phyloP scores from a whole-genome alignment of 2,113 vertebrate genomes.

The Solea senegalensis region DNA sequence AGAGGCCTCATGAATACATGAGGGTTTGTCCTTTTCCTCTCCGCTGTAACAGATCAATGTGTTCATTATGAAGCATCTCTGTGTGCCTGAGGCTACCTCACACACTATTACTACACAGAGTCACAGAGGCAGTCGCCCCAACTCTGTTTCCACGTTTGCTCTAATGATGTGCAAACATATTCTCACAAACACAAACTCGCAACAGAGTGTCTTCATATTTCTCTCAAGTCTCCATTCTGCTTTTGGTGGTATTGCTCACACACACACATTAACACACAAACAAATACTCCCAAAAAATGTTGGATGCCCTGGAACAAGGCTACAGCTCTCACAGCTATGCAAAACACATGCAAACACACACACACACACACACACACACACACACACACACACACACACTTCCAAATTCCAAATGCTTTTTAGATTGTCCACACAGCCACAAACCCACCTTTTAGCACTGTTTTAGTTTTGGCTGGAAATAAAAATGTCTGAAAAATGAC shows the following conservation, averaged over 20 bases:
- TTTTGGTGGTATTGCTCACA: slow-evolving; percentile 12
- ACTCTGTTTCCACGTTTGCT: slow-evolving; percentile 17
- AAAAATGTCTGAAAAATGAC: slow-evolving; percentile 7
- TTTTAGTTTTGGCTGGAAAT: slow-evolving; percentile 3
- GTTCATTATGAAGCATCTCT: slow-evolving; percentile 67
- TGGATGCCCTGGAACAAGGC: slow-evolving; percentile 48
- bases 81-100: slow-evolving; percentile 51
- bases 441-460: background rate
- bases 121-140: background rate
- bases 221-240: slow-evolving; percentile 14
- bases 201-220: slow-evolving; percentile 7
- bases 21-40: slow-evolving; percentile 53
- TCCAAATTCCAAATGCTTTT: slow-evolving; percentile 10
- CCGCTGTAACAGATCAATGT: slow-evolving; percentile 68
- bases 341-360: background rate
- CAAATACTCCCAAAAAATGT: slow-evolving; percentile 8
- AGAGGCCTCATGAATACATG: slow-evolving; percentile 38
- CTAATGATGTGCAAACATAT: slow-evolving; percentile 43
- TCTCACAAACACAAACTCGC: slow-evolving; percentile 3
- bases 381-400: background rate
- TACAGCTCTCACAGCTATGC: slow-evolving; percentile 31
- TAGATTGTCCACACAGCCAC: background rate
- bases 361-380: too few species aligned
- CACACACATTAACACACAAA: background rate
- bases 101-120: slow-evolving; percentile 4